These are phyloP conservation scores for Labia minor DNA, from an alignment of 2,888 invertebrate species.

Conservation along the genomic window DNA sequence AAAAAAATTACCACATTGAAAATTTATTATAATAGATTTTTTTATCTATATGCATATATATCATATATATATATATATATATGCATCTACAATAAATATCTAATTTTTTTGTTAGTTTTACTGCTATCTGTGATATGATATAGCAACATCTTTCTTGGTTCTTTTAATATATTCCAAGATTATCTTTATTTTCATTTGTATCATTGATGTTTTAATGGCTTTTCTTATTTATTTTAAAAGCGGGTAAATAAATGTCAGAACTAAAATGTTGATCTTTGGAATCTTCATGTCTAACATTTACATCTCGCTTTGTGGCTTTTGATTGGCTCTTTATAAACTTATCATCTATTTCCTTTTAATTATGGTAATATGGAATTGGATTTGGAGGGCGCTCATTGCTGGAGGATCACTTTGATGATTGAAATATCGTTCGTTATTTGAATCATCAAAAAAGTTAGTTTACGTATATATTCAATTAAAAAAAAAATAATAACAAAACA, in stretches of 20 bases:
- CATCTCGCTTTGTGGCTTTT: background rate
- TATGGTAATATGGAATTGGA: background rate
- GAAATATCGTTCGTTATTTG: background rate
- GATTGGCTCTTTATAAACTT: too few species aligned
- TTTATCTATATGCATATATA: background rate
- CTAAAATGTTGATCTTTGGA: background rate
- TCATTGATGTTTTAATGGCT: constrained; percentile 7
- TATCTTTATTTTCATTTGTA: background rate
- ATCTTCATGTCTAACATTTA: background rate
- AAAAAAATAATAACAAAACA: background rate
- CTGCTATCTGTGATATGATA: constrained; percentile 13
- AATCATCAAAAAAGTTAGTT: background rate
- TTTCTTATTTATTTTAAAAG: background rate
- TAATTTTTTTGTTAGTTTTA: constrained; percentile 13
- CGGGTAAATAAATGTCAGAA: background rate
- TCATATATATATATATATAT: background rate
- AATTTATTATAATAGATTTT: constrained; percentile 9
- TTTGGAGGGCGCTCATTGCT: constrained; percentile 2
- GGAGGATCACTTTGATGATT: background rate
- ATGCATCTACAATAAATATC: background rate
- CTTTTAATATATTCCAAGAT: constrained; percentile 1
- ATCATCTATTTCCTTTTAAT: too few species aligned
- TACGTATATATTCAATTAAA: too few species aligned
- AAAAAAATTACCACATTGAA: background rate
- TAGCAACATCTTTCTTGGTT: constrained; percentile 4